These are phyloP conservation scores for Falco columbarius DNA, from an alignment of 2,797 vertebrate genomes.

Conservation along the genomic window DNA sequence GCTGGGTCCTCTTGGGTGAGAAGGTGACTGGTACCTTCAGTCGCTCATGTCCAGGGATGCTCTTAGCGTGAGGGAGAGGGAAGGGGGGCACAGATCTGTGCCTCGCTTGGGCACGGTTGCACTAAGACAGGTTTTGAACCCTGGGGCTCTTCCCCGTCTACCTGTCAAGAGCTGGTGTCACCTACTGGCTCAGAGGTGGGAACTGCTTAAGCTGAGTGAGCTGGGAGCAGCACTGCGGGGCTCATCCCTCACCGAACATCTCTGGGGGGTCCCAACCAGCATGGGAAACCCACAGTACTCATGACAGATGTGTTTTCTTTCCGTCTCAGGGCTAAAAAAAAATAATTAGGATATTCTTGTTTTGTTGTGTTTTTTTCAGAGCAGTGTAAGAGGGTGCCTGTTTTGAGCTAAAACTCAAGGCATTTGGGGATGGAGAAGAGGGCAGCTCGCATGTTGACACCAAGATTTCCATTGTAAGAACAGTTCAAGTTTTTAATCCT, in stretches of 20 bases:
- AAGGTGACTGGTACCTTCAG: not conserved
- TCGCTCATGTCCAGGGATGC: not conserved
- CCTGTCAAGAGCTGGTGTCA: not conserved
- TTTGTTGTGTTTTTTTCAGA: not conserved
- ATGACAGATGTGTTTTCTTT: not conserved
- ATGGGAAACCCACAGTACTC: not conserved
- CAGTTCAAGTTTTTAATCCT: not conserved
- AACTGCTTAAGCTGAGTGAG: not conserved
- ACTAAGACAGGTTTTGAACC: not conserved
- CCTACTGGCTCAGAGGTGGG: not conserved
- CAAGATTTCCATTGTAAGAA: not conserved
- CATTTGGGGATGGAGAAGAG: not conserved
- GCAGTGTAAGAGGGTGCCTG: not conserved
- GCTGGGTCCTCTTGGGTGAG: not conserved
- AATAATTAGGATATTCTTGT: no score
- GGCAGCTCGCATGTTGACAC: fast-evolving
- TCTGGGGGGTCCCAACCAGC: not conserved
- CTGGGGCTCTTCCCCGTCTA: not conserved
- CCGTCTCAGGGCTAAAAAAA: not conserved
- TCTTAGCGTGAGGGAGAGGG: not conserved
- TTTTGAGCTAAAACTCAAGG: not conserved
- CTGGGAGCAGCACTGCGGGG: fast-evolving
- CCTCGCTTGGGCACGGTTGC: fast-evolving
- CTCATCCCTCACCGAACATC: fast-evolving
- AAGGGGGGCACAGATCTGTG: not conserved